phyloP scores from a whole-genome alignment of 1,140 invertebrate genomes.

The Maconellicoccus hirsutus region DNA sequence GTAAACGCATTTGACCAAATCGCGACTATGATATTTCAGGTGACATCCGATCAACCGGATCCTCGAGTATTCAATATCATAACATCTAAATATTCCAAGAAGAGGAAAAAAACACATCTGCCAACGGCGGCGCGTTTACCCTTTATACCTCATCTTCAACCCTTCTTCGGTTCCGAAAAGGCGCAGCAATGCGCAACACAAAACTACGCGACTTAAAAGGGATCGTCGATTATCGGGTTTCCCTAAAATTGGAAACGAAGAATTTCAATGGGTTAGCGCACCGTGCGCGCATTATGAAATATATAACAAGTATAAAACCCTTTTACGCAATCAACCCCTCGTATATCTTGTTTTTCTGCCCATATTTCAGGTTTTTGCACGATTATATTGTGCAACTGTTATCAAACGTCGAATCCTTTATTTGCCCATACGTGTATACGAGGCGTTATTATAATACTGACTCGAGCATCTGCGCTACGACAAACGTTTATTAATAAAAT shows the following conservation, averaged over 20 bases:
- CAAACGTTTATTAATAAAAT: conserved; percentile 5
- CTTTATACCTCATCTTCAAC: background rate
- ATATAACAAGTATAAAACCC: background rate
- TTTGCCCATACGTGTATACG: background rate
- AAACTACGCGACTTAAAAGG: background rate
- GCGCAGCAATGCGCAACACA: background rate
- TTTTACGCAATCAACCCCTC: conserved; percentile 2
- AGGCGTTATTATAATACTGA: too few relatives aligned
- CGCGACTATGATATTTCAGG: too few relatives aligned
- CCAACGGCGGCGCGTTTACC: background rate
- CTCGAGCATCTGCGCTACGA: background rate
- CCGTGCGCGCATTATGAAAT: too few relatives aligned
- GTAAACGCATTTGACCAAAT: too few relatives aligned
- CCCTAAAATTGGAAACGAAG: conserved; percentile 1
- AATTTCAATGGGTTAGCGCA: background rate
- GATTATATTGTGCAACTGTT: background rate
- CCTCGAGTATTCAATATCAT: too few relatives aligned
- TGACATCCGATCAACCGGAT: too few relatives aligned
- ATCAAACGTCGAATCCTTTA: background rate
- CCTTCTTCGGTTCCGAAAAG: background rate
- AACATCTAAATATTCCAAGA: too few relatives aligned
- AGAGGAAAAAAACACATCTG: too few relatives aligned
- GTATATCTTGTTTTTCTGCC: background rate
- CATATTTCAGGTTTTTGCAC: background rate
- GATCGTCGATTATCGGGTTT: background rate